Conservation (phyloP, 2,113 vertebrate genomes). For the Thunnus thynnus region DNA sequence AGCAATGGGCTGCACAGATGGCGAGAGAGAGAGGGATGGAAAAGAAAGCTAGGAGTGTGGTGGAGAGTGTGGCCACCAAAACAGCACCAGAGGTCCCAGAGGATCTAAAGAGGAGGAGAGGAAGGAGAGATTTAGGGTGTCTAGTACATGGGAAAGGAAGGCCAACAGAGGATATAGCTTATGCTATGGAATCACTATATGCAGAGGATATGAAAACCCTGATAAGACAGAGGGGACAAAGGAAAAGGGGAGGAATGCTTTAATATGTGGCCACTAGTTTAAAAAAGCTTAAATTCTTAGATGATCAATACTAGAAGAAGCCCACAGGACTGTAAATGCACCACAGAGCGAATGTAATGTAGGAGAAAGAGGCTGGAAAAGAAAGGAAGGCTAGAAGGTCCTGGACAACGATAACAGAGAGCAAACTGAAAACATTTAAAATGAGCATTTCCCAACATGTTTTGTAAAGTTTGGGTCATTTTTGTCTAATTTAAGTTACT, state of each 20-base stretch:
- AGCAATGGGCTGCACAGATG: slow-evolving; percentile 32
- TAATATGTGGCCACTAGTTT: not conserved
- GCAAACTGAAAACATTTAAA: no score
- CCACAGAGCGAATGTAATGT: no score
- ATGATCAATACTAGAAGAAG: not conserved
- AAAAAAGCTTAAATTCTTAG: not conserved
- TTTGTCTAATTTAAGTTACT: no score
- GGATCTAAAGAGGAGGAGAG: slow-evolving; percentile 23
- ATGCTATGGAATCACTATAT: slow-evolving; percentile 32
- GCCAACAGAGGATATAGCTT: slow-evolving; percentile 33
- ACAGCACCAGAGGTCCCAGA: slow-evolving; percentile 42
- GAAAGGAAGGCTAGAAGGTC: no score
- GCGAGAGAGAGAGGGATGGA: slow-evolving; percentile 31
- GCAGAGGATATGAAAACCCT: slow-evolving; percentile 66
- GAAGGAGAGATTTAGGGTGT: slow-evolving; percentile 12
- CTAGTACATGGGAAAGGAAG: slow-evolving; percentile 7
- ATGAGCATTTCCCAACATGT: no score
- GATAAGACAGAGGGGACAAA: slow-evolving; percentile 34
- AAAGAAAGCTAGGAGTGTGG: slow-evolving; percentile 33
- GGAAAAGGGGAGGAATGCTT: slow-evolving; percentile 25
- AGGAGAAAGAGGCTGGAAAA: no score
- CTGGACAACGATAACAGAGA: no score
- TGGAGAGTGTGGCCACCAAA: slow-evolving; percentile 43
- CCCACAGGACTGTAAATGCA: not conserved
- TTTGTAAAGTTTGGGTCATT: no score